Percentiles rank a stretch among this genome's conserved stretches.
Evolutionary conservation across 2,888 invertebrate genomes (phyloP).

Genomic region (Spisula solida): DNA sequence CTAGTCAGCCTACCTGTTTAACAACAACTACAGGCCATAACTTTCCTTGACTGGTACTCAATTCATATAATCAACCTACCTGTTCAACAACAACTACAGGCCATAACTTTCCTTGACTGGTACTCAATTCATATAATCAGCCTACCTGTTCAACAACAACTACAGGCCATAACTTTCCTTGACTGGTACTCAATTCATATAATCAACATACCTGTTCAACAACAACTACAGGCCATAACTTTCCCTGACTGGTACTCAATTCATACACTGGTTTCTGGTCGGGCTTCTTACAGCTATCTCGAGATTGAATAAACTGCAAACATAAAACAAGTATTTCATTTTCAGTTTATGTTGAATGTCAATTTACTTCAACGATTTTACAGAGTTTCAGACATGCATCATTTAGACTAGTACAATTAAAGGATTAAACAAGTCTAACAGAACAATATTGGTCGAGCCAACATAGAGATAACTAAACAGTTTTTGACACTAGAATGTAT

Average conservation of each 20-base stretch:
- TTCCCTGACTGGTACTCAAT: conserved; percentile 75
- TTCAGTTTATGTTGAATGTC: too few species aligned
- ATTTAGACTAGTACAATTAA: too few species aligned
- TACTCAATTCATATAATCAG: conserved; percentile 73
- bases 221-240: conserved; percentile 83
- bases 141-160: conserved; percentile 83
- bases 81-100: conserved; percentile 83
- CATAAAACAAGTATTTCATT: not conserved
- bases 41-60: conserved; percentile 75
- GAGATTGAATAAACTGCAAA: conserved; percentile 76
- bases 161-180: conserved; percentile 82
- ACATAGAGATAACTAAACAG: too few species aligned
- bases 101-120: conserved; percentile 80
- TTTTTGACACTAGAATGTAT: too few species aligned
- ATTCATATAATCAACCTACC: conserved; percentile 77
- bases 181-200: conserved; percentile 76
- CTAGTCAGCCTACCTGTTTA: conserved; percentile 80
- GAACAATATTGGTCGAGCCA: too few species aligned
- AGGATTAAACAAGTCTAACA: too few species aligned
- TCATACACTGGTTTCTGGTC: conserved; percentile 83
- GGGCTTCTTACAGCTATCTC: conserved; percentile 80
- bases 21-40: conserved; percentile 83
- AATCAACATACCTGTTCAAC: conserved; percentile 80
- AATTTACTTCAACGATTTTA: too few species aligned
- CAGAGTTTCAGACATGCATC: too few species aligned